These are phyloP conservation scores for Agrilus biguttatus DNA, from an alignment of 2,888 invertebrate genomes.

Conservation along the genomic window DNA sequence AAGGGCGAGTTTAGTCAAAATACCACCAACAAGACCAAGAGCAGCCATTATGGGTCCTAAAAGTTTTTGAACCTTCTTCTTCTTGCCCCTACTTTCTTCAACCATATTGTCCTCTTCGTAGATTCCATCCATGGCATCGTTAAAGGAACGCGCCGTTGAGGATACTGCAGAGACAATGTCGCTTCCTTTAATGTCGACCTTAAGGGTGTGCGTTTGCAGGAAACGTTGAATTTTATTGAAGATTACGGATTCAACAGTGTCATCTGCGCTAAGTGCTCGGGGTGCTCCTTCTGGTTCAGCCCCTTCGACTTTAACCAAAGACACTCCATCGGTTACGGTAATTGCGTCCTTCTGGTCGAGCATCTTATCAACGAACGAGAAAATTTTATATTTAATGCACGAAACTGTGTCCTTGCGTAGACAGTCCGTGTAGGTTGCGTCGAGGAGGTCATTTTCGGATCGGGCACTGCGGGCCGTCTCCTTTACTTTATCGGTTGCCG, in stretches of 20 bases:
- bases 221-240: conserved; percentile 58
- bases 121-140: conserved; percentile 53
- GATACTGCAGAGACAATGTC: conserved; percentile 70
- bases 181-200: conserved; percentile 71
- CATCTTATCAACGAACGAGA: conserved; percentile 76
- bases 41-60: conserved; percentile 63
- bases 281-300: conserved; percentile 63
- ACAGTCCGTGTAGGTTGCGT: conserved; percentile 63
- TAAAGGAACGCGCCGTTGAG: conserved; percentile 65
- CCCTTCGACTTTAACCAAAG: conserved; percentile 57
- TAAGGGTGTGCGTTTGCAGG: conserved; percentile 65
- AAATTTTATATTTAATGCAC: conserved; percentile 76
- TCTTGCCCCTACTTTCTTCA: conserved; percentile 59
- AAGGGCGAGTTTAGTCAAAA: conserved; percentile 61
- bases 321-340: conserved; percentile 67
- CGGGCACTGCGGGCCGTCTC: conserved; percentile 38
- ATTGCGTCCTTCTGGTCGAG: conserved; percentile 67
- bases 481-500: conserved; percentile 37
- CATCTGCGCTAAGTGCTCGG: conserved; percentile 50
- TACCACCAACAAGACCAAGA: conserved; percentile 64
- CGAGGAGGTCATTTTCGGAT: conserved; percentile 64
- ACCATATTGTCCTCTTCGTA: conserved; percentile 41
- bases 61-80: conserved; percentile 70
- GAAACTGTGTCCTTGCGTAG: conserved; percentile 69
- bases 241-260: conserved; percentile 48